These are phyloP conservation scores for Callinectes sapidus DNA, from an alignment of 2,888 invertebrate genomes.

Conservation along the genomic window DNA sequence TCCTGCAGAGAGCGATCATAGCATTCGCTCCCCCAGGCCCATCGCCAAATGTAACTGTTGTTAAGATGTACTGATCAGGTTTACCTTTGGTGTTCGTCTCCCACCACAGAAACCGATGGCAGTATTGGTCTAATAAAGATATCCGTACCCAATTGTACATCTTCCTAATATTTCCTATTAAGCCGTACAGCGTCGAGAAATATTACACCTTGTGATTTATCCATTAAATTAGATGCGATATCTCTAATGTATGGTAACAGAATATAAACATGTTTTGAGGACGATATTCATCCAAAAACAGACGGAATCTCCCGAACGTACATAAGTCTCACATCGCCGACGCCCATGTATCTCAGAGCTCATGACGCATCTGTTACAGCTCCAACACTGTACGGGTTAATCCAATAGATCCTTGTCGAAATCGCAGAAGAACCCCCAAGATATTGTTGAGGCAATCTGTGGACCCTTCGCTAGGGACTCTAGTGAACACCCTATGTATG, in stretches of 20 bases:
- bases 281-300: too few relatives aligned
- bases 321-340: too few relatives aligned
- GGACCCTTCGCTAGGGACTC: constrained; percentile 48
- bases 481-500: constrained; percentile 40
- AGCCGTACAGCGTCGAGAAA: too few relatives aligned
- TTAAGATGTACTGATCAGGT: constrained; percentile 16
- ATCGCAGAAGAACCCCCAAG: constrained; percentile 25
- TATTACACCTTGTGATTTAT: too few relatives aligned
- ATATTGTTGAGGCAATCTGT: constrained; percentile 35
- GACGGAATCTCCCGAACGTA: too few relatives aligned
- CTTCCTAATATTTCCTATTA: background rate
- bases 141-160: background rate
- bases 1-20: background rate
- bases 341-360: too few relatives aligned
- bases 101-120: background rate
- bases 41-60: constrained; percentile 11
- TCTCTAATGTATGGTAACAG: too few relatives aligned
- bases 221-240: too few relatives aligned
- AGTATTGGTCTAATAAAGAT: background rate
- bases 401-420: constrained; percentile 9
- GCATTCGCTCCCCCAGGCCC: background rate
- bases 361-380: too few relatives aligned
- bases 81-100: background rate
- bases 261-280: too few relatives aligned
- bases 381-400: too few relatives aligned